phyloP scores from a whole-genome alignment of 2,888 invertebrate genomes.

The Stenchaetothrips biformis region DNA sequence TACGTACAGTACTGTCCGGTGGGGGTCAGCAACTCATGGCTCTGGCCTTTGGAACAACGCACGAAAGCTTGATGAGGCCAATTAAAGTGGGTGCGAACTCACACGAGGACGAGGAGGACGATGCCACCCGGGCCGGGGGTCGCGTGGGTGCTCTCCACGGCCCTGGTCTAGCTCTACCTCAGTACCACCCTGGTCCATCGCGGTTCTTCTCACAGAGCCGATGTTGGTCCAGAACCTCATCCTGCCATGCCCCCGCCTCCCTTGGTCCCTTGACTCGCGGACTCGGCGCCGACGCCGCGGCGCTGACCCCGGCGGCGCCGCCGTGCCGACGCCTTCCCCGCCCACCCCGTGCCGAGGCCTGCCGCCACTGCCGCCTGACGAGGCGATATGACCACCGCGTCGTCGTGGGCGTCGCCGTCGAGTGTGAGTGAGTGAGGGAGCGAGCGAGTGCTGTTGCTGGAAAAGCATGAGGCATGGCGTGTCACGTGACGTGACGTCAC shows the following conservation, averaged over 20 bases:
- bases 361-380: neutral
- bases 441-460: no score
- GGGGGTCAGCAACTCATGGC: neutral
- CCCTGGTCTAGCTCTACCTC: neutral
- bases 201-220: neutral
- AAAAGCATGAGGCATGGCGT: neutral
- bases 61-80: conserved; percentile 21
- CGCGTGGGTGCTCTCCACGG: neutral
- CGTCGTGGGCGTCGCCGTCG: no score
- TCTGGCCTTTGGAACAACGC: neutral
- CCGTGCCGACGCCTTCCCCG: neutral
- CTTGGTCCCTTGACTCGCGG: no score
- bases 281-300: neutral
- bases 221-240: neutral
- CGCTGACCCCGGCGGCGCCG: neutral
- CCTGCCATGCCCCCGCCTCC: no score
- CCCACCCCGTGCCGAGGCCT: neutral
- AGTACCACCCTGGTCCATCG: neutral
- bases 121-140: neutral
- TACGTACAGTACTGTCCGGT: neutral
- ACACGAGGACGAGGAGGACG: neutral
- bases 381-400: neutral
- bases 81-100: conserved; percentile 20
- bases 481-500: neutral
- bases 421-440: no score